phyloP scores from a whole-genome alignment of 2,888 invertebrate species.

The Synergus itoensis region DNA sequence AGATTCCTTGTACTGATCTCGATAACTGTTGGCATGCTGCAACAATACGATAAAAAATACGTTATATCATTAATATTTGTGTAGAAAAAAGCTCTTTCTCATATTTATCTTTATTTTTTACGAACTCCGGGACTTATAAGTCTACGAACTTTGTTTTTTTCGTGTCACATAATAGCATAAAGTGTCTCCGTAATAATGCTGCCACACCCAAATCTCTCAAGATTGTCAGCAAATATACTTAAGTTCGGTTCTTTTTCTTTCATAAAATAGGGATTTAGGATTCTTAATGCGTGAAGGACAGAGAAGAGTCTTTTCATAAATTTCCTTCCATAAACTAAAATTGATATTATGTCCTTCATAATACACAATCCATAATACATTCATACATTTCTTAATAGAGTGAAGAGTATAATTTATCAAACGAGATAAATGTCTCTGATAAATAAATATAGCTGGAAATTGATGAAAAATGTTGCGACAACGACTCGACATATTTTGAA shows the following conservation, averaged over 20 bases:
- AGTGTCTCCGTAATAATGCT: background rate
- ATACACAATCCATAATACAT: too few species aligned
- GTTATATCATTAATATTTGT: background rate
- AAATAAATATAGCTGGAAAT: background rate
- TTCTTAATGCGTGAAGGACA: background rate
- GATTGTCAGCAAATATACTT: background rate
- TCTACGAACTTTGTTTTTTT: background rate
- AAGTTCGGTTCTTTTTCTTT: background rate
- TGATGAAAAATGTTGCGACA: background rate
- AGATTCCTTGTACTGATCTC: constrained; percentile 91
- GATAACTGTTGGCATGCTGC: constrained; percentile 90
- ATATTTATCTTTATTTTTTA: background rate
- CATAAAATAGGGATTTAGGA: background rate
- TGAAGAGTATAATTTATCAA: background rate
- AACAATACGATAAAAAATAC: constrained; percentile 65
- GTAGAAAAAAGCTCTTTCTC: background rate
- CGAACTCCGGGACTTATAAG: too few species aligned
- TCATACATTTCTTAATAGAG: background rate
- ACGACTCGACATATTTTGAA: constrained; percentile 31
- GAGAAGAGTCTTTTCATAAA: background rate
- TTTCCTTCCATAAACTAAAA: background rate
- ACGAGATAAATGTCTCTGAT: background rate
- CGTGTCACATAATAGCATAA: background rate
- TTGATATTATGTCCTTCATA: background rate
- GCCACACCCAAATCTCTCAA: background rate